A percentile compares a stretch with the other conserved stretches of the same genome.
Conservation (phyloP, 2,888 invertebrate species). For the Dolichopus griseipennis region DNA sequence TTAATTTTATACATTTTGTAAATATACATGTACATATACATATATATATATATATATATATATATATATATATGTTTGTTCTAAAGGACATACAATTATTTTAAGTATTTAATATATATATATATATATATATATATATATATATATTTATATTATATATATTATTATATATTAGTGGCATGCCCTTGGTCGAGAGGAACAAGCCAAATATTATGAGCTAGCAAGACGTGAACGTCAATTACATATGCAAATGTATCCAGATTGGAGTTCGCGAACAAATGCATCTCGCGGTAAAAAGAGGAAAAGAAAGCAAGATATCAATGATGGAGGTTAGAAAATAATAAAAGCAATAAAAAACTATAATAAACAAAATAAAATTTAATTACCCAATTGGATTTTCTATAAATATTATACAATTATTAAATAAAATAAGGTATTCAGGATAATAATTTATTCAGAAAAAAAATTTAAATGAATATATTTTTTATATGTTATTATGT, state of each 20-base stretch:
- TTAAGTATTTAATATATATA: conserved; percentile 11
- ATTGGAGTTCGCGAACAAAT: conserved; percentile 99
- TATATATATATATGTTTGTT: too few relatives aligned
- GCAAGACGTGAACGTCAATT: conserved; percentile 96
- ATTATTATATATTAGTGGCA: conserved; percentile 69
- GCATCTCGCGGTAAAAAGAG: conserved; percentile 99
- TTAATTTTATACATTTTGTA: too few relatives aligned
- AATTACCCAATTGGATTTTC: not conserved
- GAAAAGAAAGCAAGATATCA: conserved; percentile 97
- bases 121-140: conserved; percentile 10
- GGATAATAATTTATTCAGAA: too few relatives aligned
- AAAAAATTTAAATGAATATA: too few relatives aligned
- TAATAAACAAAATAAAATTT: not conserved
- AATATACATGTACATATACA: too few relatives aligned
- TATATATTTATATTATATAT: conserved; percentile 2
- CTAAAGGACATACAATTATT: conserved; percentile 5
- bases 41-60: too few relatives aligned
- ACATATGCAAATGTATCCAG: conserved; percentile 98
- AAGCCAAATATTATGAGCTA: conserved; percentile 99
- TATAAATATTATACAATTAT: not conserved
- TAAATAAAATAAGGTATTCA: not conserved
- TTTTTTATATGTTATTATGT: too few relatives aligned
- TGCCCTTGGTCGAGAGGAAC: conserved; percentile 97
- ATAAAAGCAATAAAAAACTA: conserved; percentile 23
- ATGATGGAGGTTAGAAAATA: conserved; percentile 78